A percentile compares a stretch with the other conserved stretches of the same genome.
Evolutionary conservation across 2,888 invertebrate species (phyloP).

Genomic region (Drosophila colorata): DNA sequence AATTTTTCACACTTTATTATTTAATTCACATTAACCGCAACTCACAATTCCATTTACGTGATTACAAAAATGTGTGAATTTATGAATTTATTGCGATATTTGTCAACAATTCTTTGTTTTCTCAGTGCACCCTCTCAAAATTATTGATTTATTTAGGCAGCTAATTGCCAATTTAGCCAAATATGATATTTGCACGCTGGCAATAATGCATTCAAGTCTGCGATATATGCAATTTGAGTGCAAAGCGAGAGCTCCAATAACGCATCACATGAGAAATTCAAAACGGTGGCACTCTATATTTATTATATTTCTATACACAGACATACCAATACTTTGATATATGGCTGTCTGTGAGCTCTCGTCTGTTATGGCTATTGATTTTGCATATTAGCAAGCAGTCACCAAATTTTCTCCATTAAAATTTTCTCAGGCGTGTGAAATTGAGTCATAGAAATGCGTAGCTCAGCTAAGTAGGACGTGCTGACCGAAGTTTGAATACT

Average conservation of each 20-base stretch:
- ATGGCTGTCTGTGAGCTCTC: background rate
- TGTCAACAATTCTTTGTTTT: constrained; percentile 15
- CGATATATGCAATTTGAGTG: constrained; percentile 9
- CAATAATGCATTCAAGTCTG: constrained; percentile 37
- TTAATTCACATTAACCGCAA: background rate
- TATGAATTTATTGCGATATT: background rate
- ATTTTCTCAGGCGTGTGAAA: constrained; percentile 51
- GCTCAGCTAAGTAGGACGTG: background rate
- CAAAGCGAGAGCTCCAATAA: constrained; percentile 11
- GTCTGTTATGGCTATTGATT: constrained; percentile 53
- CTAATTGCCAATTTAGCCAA: constrained; percentile 58
- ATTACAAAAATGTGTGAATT: constrained; percentile 8
- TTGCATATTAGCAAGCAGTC: constrained; percentile 58
- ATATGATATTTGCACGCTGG: constrained; percentile 33
- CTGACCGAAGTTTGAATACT: background rate
- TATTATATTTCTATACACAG: background rate
- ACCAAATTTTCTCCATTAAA: constrained; percentile 49
- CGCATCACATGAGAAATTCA: constrained; percentile 11
- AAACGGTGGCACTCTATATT: constrained; percentile 14
- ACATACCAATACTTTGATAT: background rate
- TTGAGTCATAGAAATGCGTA: constrained; percentile 54
- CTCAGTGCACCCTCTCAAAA: background rate
- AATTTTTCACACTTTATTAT: constrained; percentile 9
- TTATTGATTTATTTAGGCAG: constrained; percentile 51
- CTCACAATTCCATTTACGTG: constrained; percentile 1